A percentile compares a stretch with the other conserved stretches of the same genome.
phyloP scores from a whole-genome alignment of 2,113 vertebrate genomes.

The Columba livia region DNA sequence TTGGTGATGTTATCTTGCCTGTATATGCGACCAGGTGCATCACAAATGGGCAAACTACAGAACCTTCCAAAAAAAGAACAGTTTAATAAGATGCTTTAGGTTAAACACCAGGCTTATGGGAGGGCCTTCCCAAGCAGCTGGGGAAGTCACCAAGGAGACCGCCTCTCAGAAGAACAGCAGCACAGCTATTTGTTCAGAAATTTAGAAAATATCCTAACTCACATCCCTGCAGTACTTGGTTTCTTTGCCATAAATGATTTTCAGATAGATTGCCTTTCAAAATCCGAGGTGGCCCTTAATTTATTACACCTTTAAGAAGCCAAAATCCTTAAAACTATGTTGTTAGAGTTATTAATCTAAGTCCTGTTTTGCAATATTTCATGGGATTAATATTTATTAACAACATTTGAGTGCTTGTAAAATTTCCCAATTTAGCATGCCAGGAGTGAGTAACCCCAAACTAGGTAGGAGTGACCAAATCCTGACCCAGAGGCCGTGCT shows the following conservation, averaged over 20 bases:
- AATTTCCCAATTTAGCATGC: neutral
- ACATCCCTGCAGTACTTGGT: neutral
- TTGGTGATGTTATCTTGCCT: rapidly evolving
- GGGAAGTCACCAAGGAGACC: neutral
- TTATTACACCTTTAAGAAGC: neutral
- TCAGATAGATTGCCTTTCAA: neutral
- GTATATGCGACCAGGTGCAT: neutral
- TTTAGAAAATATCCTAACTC: neutral
- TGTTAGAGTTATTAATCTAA: neutral
- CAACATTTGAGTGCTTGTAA: neutral
- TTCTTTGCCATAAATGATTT: neutral
- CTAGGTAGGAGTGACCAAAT: rapidly evolving
- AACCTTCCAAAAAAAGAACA: neutral
- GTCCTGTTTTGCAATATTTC: neutral
- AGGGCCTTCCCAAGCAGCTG: neutral
- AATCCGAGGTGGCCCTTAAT: neutral
- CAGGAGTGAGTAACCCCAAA: rapidly evolving
- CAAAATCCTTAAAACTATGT: neutral
- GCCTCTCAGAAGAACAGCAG: neutral
- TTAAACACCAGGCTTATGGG: neutral
- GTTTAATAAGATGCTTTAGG: neutral
- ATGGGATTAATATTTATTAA: neutral
- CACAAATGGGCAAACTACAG: neutral
- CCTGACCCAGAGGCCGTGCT: too few species aligned
- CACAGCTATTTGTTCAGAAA: neutral